Base-by-base conservation (phyloP, 30 jellyfish, hydroid and myxozoan genomes). In the Cassiopea xamachana region DNA sequence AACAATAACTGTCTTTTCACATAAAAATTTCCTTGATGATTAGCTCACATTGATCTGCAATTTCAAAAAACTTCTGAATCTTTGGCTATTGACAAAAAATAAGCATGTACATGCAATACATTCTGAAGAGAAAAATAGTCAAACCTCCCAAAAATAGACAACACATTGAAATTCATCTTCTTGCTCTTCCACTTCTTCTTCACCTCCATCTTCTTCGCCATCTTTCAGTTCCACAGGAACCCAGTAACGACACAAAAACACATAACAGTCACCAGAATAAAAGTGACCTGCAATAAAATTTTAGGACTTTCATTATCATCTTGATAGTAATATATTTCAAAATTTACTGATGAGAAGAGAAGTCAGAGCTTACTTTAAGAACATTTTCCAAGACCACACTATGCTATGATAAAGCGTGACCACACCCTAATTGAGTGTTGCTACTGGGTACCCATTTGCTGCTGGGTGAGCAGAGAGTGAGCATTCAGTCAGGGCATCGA, bases 111-210 rank as follows among this genome's bases (percentile, higher is more conserved):
- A 55, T 55, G 64, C 64, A 55, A 55, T 3, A 10, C 0, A 55
- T 27, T 27, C 39, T 27, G 39, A 10, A 10, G 12, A 55, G 12
- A 55, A 55, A 3, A 55, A 55, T 55, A 6, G 8, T 64, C 43
- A 48, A 48, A 89, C 99, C 97, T 97, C 99, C 99, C 99, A 97
- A 87, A 97, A 97, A 69, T 93, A 97, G 18, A 97, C 99, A 55
- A 92, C 98, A 87, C 98, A 97, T 74, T 94, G 98, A 58, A 85
- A 92, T 69, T 97, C 99, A 75, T 97, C 98, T 83, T 94, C 99
- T 58, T 95, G 95, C 76, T 94, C 97, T 69, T 86, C 98, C 72
- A 73, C 85, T n/a, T 91, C 98, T 46, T 85, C 94, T 46, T 82
- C 97, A 3, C 79, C 98, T 43, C 70, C 92, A 48, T 83, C 99